Evolutionary conservation across 2,888 invertebrate genomes (phyloP), one percentile per base, ranked within the genome.

Genomic region (Dasypolia templi): DNA sequence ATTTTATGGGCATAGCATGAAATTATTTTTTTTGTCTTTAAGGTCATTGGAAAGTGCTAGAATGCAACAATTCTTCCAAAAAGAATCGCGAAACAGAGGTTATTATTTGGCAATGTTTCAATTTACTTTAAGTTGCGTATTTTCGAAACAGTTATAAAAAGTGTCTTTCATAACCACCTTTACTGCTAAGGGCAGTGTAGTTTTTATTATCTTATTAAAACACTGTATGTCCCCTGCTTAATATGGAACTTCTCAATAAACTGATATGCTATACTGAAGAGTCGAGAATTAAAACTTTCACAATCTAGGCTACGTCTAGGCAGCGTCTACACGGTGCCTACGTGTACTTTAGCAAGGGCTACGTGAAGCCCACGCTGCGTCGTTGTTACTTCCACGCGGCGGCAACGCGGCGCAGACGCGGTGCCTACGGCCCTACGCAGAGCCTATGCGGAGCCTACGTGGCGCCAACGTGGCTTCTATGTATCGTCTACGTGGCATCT

Each of bases 101-200:
- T 53, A 58, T 67, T 75, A 29, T 85, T 80, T 64, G 58, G 84
- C 66, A 85, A 83, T 62, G 55, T 72, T 78, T 79, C 64, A 85
- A 73, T 79, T 81, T 70, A 67, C 58, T 71, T 72, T 58, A 67
- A 79, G 42, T 71, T 26, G 32, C 35, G 58, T 49, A 70, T 68
- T 81, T 77, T 77, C 56, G 67, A 72, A 85, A 83, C 35, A 46
- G 62, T 76, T 56, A 81, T 83, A 81, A 76, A 81, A 63, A 63
- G 3, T 58, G 19, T 58, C 62, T 73, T 79, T 78, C 56, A 63
- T 35, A 63, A 73, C 53, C 26, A 39, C 51, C 46, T 67, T 79
- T n/a, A 63, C 22, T 73, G 56, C 46, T 58, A 74, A 71, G 58
- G 44, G 62, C 55, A 63, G 12, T 71, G 55, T 26, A 56, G 22